phyloP scores from a whole-genome alignment of 2,113 vertebrate species.

The Sinocyclocheilus maitianheensis region DNA sequence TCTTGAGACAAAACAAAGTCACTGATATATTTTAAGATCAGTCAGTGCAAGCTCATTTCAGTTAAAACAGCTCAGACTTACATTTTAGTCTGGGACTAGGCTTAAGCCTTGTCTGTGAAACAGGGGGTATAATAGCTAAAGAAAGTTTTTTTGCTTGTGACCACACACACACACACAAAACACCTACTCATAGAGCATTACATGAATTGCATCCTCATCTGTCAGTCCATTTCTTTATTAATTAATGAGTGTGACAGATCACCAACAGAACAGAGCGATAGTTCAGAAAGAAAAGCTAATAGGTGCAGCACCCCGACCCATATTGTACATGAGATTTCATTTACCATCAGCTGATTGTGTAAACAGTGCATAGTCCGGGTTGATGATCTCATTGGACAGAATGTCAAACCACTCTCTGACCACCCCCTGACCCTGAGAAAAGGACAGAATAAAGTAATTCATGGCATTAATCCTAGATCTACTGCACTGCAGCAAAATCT shows the following conservation, averaged over 20 bases:
- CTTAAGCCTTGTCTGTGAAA: too few species aligned
- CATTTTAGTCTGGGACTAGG: too few species aligned
- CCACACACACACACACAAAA: too few species aligned
- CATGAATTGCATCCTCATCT: background rate
- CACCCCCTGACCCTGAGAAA: constrained; percentile 91
- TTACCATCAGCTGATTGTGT: constrained; percentile 98
- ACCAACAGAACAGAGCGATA: background rate
- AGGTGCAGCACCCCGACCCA: background rate
- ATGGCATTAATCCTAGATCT: background rate
- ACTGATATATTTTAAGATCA: too few species aligned
- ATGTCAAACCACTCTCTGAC: constrained; percentile 99
- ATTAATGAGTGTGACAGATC: background rate
- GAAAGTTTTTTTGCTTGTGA: too few species aligned
- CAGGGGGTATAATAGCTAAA: too few species aligned
- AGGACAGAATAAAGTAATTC: constrained; percentile 7
- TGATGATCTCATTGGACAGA: constrained; percentile 97
- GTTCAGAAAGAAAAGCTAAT: background rate
- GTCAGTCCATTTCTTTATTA: background rate
- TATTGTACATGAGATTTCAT: background rate
- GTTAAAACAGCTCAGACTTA: too few species aligned
- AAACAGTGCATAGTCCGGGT: constrained; percentile 96
- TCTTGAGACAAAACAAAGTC: too few species aligned
- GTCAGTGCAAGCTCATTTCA: too few species aligned
- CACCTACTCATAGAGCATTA: background rate
- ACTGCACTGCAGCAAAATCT: background rate